Evolutionary conservation across 2,888 invertebrate genomes (phyloP).

Genomic region (Prenolepis imparis): DNA sequence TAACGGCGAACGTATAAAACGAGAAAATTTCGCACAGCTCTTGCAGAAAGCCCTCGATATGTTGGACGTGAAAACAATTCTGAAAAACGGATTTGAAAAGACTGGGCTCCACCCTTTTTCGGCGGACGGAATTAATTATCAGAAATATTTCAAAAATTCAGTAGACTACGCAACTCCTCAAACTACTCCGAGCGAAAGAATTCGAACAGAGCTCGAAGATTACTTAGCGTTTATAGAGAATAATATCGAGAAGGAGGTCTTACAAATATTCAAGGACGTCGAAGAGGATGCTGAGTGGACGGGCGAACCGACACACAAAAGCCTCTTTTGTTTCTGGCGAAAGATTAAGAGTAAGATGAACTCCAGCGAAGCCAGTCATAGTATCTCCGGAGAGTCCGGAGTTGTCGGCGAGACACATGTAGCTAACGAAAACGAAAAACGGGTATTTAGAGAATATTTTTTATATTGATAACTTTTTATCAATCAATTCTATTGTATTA

Average conservation of each 20-base stretch:
- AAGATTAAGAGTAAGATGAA: constrained; percentile 4
- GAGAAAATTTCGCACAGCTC: not conserved
- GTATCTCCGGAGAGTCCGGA: not conserved
- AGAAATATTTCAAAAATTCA: not conserved
- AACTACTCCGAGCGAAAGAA: not conserved
- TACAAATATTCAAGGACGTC: not conserved
- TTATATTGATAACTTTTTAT: constrained; percentile 6
- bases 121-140: not conserved
- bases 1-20: not conserved
- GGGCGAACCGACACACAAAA: not conserved
- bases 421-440: not conserved
- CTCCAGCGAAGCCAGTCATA: not conserved
- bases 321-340: not conserved
- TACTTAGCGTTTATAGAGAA: not conserved
- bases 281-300: not conserved
- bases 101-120: not conserved
- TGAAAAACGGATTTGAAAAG: not conserved
- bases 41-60: not conserved
- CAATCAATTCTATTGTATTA: constrained; percentile 21
- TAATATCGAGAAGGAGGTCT: not conserved
- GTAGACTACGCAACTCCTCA: not conserved
- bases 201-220: not conserved
- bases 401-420: not conserved
- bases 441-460: constrained; percentile 13
- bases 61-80: not conserved